Base-by-base conservation (phyloP, 1,140 invertebrate species). In the Pissodes strobi region DNA sequence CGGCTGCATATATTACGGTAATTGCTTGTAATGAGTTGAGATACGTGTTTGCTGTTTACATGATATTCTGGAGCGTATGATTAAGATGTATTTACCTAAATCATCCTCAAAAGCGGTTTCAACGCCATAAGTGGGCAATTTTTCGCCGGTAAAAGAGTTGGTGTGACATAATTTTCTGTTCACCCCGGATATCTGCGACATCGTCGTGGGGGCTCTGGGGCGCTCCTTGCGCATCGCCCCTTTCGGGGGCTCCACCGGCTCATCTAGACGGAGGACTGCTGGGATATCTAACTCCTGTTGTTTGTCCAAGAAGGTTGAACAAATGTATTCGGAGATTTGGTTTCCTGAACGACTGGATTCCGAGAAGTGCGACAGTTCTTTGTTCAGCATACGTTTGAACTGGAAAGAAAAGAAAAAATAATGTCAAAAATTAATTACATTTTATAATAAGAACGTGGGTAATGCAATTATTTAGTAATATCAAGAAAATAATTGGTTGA, bases 381-480 rank as follows among this genome's bases (percentile, higher is more conserved):
- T 97, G 84, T 99, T 99, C 77, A 99, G 87, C 94, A 99, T 98
- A 80, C 96, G 88, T 82, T 98, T 98, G 86, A 99, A 99, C 96
- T 99, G 87, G 57, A 90, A 85, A 72, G 72, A n/a, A n/a, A n/a
- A 76, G 75, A 65, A 66, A 53, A 62, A 58, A 52, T 56, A 22
- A 0, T 18, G 15, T 34, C 15, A 17, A 15, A 25, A 22, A 1
- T 22, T 1, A 15, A 5, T 10, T 15, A n/a, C 1, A 12, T 1
- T 15, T 6, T 1, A 15, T 10, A n/a, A 5, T 5, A 39, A 39
- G 1, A 2, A 39, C 12, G 12, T 12, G 18, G 10, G 41, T 10
- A 12, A 27, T 27, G 25, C 25, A n/a, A n/a, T n/a, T n/a, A n/a
- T n/a, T n/a, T n/a, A n/a, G n/a, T n/a, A n/a, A n/a, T n/a, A n/a